Evolutionary conservation across 2,797 vertebrate species (phyloP).

Genomic region (Acipenser oxyrinchus): DNA sequence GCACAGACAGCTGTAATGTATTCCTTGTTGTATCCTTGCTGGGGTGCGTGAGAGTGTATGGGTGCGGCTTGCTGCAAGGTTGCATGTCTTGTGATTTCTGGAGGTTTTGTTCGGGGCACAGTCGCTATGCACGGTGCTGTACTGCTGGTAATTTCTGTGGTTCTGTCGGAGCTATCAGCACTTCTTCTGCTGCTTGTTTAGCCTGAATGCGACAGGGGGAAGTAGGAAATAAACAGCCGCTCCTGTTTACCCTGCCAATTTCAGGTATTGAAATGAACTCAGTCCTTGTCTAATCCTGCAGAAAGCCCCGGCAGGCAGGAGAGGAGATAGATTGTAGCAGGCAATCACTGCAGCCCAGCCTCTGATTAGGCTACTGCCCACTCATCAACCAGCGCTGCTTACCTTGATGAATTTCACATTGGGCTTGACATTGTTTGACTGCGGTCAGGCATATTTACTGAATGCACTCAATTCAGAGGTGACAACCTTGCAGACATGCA

Average conservation of each 20-base stretch:
- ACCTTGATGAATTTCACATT: slow-evolving; percentile 41
- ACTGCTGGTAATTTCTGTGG: slow-evolving; percentile 56
- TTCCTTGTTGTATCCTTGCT: too few relatives aligned
- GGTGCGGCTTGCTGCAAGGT: too few relatives aligned
- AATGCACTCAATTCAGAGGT: slow-evolving; percentile 19
- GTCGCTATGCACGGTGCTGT: slow-evolving; percentile 34
- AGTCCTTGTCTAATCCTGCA: slow-evolving; percentile 43
- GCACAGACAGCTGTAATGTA: too few relatives aligned
- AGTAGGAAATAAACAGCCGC: slow-evolving; percentile 63
- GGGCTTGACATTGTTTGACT: slow-evolving; percentile 43
- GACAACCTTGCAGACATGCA: too few relatives aligned
- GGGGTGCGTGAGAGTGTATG: too few relatives aligned
- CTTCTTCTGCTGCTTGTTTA: slow-evolving; percentile 38
- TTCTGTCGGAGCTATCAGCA: slow-evolving; percentile 53
- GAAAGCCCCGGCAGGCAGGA: slow-evolving; percentile 29
- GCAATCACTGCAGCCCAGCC: slow-evolving; percentile 37
- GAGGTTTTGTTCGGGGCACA: too few relatives aligned
- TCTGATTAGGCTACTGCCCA: slow-evolving; percentile 52
- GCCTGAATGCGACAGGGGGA: slow-evolving; percentile 43
- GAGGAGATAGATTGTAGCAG: slow-evolving; percentile 47
- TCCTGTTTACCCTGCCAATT: slow-evolving; percentile 55
- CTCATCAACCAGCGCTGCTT: slow-evolving; percentile 40
- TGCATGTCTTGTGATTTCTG: too few relatives aligned
- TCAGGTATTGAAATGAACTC: slow-evolving; percentile 63
- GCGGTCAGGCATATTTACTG: slow-evolving; percentile 41